A percentile compares a stretch with the other conserved stretches of the same genome.
These are phyloP conservation scores for Callorhinus ursinus DNA, from an alignment of 2,113 vertebrate genomes.

Conservation along the genomic window DNA sequence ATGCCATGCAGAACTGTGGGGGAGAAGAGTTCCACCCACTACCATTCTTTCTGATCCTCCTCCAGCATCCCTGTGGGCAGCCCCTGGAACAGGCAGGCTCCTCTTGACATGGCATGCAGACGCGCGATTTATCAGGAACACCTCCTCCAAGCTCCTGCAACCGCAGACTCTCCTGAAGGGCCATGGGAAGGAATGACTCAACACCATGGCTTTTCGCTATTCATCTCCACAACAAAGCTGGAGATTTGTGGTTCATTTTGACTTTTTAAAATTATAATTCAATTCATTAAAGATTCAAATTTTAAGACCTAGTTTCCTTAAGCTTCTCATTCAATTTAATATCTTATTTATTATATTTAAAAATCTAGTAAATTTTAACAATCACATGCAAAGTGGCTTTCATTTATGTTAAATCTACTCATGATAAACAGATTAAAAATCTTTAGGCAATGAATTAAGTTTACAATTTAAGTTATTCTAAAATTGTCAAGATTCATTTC, in stretches of 20 bases:
- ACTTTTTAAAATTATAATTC: neutral
- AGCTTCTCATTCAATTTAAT: neutral
- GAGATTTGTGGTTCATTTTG: neutral
- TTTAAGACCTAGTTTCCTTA: neutral
- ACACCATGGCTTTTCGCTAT: no score
- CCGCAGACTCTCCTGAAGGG: no score
- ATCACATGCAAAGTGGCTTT: neutral
- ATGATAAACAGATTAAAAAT: neutral
- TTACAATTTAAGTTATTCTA: neutral
- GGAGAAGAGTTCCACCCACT: no score
- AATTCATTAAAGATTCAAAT: neutral
- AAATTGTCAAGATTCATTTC: neutral
- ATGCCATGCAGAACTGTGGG: rapidly evolving
- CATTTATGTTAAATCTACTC: neutral
- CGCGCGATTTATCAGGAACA: neutral
- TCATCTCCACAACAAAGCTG: neutral
- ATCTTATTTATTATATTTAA: neutral
- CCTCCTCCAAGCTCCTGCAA: neutral
- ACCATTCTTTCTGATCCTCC: no score
- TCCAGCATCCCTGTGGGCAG: rapidly evolving
- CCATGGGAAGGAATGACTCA: neutral
- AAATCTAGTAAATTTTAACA: neutral
- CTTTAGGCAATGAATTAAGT: neutral
- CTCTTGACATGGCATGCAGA: neutral
- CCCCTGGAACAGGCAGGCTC: neutral